Percentiles rank a stretch among this genome's conserved stretches.
Evolutionary conservation across 2,113 vertebrate genomes (phyloP).

Genomic region (Syrmaticus mikado): DNA sequence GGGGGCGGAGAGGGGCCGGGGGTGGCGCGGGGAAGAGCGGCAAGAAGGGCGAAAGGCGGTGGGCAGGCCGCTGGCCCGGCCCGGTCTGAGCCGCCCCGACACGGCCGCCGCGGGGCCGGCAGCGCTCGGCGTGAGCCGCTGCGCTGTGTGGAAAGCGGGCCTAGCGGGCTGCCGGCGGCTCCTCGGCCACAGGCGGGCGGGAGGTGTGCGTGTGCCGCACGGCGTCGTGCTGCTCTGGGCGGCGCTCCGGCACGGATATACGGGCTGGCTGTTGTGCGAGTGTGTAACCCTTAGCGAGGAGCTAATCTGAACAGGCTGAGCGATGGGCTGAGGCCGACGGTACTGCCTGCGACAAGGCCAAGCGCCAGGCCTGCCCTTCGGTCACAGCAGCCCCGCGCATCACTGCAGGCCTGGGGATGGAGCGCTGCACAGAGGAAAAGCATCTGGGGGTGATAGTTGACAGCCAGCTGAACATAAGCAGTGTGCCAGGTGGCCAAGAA

Average conservation of each 20-base stretch:
- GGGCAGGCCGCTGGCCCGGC: background rate
- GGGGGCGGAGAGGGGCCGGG: background rate
- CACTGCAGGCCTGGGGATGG: too few species aligned
- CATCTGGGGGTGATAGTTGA: too few species aligned
- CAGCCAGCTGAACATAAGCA: too few species aligned
- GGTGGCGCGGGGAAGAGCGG: background rate
- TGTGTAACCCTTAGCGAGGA: background rate
- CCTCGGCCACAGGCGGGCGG: background rate
- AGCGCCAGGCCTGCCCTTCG: too few species aligned
- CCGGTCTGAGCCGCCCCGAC: background rate
- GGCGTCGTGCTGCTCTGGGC: background rate
- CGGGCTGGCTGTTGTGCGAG: background rate
- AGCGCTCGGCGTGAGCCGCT: too few species aligned
- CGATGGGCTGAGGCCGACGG: too few species aligned
- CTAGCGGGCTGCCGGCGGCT: too few species aligned
- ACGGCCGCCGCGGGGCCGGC: background rate
- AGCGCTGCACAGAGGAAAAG: too few species aligned
- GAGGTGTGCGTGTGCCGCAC: background rate
- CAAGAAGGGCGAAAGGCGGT: background rate
- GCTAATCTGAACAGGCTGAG: too few species aligned
- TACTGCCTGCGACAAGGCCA: too few species aligned
- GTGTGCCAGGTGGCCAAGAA: too few species aligned
- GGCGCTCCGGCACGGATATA: background rate
- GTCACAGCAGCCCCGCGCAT: too few species aligned
- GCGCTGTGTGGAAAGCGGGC: background rate